Percentiles rank a stretch among this genome's conserved stretches.
phyloP scores from a whole-genome alignment of 2,113 vertebrate genomes.

The Potamarius usumacintae region DNA sequence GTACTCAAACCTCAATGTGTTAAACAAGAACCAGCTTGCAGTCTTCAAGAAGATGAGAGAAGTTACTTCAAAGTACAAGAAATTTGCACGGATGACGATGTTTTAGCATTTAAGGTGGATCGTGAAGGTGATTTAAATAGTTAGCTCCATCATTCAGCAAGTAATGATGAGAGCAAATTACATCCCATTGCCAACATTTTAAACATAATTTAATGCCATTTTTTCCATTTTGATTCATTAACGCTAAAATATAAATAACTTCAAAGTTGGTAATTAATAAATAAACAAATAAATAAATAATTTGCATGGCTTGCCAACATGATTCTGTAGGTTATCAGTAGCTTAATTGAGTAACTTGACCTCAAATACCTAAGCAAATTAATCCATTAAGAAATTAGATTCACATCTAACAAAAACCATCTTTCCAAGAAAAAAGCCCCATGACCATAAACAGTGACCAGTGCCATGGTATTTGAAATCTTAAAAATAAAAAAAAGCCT shows the following conservation, averaged over 20 bases:
- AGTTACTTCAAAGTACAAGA: slow-evolving; percentile 64
- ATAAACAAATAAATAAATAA: background rate
- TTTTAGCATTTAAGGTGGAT: slow-evolving; percentile 76
- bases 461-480: slow-evolving; percentile 1
- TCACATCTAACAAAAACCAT: slow-evolving; percentile 47
- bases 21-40: background rate
- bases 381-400: slow-evolving; percentile 32
- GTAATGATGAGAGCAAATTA: slow-evolving; percentile 61
- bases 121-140: slow-evolving; percentile 80
- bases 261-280: slow-evolving; percentile 12
- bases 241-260: slow-evolving; percentile 29
- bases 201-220: slow-evolving; percentile 48
- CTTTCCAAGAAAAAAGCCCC: slow-evolving; percentile 28
- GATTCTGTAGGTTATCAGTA: slow-evolving; percentile 19
- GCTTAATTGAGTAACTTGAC: slow-evolving; percentile 43
- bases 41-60: slow-evolving; percentile 59
- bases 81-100: slow-evolving; percentile 68
- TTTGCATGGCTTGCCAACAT: slow-evolving; percentile 49
- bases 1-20: slow-evolving; percentile 5
- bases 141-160: slow-evolving; percentile 68
- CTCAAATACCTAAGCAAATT: slow-evolving; percentile 21
- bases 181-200: slow-evolving; percentile 44
- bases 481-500: background rate
- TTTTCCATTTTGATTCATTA: slow-evolving; percentile 59
- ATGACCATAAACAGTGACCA: slow-evolving; percentile 22